Percentiles rank a stretch among this genome's conserved stretches.
Evolutionary conservation across 2,797 vertebrate species (phyloP).

Genomic region (Sarcophilus harrisii): DNA sequence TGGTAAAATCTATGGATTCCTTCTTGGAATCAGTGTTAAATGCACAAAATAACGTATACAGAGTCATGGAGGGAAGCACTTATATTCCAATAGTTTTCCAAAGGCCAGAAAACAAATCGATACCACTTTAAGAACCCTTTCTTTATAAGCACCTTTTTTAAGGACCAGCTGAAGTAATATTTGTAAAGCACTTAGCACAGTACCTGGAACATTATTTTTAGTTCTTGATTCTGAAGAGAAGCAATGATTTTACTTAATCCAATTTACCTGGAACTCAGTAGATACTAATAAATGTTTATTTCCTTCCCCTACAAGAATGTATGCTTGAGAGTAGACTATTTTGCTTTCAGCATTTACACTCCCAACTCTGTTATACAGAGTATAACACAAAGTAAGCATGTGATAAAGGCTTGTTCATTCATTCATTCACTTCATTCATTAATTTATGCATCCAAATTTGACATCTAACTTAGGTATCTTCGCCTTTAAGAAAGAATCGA

Average conservation of each 20-base stretch:
- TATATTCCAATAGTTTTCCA: background rate
- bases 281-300: background rate
- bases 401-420: background rate
- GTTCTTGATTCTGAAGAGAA: background rate
- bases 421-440: background rate
- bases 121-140: background rate
- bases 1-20: background rate
- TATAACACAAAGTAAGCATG: background rate
- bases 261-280: background rate
- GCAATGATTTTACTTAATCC: background rate
- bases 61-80: background rate
- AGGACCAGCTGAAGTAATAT: background rate
- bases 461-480: background rate
- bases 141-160: background rate
- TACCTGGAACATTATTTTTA: background rate
- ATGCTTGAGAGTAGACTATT: background rate
- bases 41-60: background rate
- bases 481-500: background rate
- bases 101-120: background rate
- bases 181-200: background rate
- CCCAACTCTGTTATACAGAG: background rate
- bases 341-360: background rate
- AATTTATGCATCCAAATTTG: background rate
- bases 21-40: background rate
- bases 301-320: background rate